Percentiles rank a stretch among this genome's conserved stretches.
Evolutionary conservation across 2,113 vertebrate species (phyloP).

Genomic region (Dicaeum eximium): DNA sequence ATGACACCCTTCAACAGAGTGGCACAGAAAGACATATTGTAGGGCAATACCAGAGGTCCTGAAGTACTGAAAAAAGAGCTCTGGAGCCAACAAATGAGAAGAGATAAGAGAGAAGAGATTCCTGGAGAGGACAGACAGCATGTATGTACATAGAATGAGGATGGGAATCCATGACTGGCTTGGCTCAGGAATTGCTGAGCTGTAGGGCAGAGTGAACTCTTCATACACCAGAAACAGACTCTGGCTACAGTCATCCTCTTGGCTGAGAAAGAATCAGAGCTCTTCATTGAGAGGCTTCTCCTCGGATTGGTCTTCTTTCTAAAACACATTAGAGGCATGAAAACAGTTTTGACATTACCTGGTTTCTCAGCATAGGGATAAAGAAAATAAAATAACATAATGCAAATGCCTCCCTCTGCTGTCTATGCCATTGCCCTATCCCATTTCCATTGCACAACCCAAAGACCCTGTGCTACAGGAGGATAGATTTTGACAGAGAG

Average conservation of each 20-base stretch:
- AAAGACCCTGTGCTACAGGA: neutral
- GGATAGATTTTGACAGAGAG: neutral
- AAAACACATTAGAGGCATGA: conserved; percentile 36
- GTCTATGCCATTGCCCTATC: neutral
- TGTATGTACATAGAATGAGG: neutral
- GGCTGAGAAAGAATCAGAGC: conserved; percentile 52
- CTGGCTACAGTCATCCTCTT: neutral
- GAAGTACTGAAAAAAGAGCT: neutral
- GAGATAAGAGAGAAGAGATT: neutral
- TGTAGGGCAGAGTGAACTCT: neutral
- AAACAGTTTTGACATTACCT: neutral
- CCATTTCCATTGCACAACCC: neutral
- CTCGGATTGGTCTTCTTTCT: conserved; percentile 57
- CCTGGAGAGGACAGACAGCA: neutral
- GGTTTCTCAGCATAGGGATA: neutral
- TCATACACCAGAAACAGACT: neutral
- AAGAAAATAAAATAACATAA: neutral
- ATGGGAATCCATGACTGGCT: neutral
- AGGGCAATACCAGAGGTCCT: neutral
- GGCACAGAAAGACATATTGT: neutral
- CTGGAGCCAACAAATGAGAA: neutral
- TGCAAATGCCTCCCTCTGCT: neutral
- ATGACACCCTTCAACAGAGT: neutral
- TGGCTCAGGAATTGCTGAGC: neutral
- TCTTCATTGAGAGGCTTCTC: conserved; percentile 60